Evolutionary conservation across 92 coral and sea anemone genomes (phyloP).

Genomic region (Zoanthus gigantus): DNA sequence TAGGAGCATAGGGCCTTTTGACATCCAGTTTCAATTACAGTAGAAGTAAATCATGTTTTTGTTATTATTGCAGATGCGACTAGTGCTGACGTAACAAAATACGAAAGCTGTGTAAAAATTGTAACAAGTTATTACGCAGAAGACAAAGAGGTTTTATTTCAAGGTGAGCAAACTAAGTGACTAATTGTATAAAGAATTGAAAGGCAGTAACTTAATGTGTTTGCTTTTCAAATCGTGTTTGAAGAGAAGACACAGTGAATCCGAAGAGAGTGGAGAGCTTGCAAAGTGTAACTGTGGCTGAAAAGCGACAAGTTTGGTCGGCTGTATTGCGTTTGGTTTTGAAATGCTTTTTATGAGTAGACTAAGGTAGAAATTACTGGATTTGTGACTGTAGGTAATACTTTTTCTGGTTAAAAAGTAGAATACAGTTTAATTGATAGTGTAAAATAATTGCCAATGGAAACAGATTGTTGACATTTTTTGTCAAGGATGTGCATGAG

Average conservation of each 20-base stretch:
- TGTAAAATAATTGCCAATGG: not conserved
- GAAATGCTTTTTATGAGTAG: no score
- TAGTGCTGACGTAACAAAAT: conserved; percentile 64
- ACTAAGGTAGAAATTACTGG: no score
- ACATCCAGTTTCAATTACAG: not conserved
- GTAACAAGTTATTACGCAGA: conserved; percentile 88
- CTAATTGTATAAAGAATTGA: not conserved
- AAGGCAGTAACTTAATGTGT: no score
- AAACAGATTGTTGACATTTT: not conserved
- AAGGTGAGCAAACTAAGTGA: conserved; percentile 45
- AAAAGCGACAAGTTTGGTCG: no score
- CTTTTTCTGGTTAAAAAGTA: no score
- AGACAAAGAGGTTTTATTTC: conserved; percentile 45
- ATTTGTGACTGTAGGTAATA: no score
- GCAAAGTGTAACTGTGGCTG: no score
- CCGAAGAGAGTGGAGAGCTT: no score
- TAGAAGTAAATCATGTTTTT: not conserved
- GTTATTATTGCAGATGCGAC: conserved; percentile 7
- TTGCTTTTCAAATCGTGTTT: not conserved
- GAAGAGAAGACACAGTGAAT: no score
- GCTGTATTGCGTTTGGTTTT: no score
- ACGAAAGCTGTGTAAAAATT: conserved; percentile 83
- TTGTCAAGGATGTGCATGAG: not conserved
- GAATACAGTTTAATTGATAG: not conserved
- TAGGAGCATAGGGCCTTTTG: not conserved